Conservation (phyloP, 2,888 invertebrate species). For the Balanococcus diminutus region DNA sequence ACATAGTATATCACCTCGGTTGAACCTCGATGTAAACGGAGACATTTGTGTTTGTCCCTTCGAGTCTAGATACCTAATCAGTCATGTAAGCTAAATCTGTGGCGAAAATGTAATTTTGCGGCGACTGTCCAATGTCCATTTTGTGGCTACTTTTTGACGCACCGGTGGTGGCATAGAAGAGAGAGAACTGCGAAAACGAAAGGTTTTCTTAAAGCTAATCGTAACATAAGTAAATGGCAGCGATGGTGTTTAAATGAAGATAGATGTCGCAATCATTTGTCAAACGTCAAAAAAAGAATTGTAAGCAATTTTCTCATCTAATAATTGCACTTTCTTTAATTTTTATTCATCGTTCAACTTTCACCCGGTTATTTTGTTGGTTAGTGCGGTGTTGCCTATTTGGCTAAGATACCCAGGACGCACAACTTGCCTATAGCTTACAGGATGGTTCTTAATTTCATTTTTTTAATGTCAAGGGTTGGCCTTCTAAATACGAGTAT, state of each 20-base stretch:
- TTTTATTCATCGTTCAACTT: slow-evolving; percentile 21
- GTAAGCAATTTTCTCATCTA: slow-evolving; percentile 15
- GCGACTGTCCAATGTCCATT: neutral
- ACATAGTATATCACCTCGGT: neutral
- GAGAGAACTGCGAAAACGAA: neutral
- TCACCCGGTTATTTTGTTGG: neutral
- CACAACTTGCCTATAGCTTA: too few relatives aligned
- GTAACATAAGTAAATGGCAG: slow-evolving; percentile 13
- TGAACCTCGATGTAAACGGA: neutral
- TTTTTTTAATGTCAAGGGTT: too few relatives aligned
- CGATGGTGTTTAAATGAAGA: slow-evolving; percentile 47
- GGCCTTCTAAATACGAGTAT: too few relatives aligned
- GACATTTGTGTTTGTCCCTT: neutral
- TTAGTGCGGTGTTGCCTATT: too few relatives aligned
- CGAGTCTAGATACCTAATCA: neutral
- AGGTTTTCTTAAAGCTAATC: slow-evolving; percentile 16
- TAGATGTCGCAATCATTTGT: slow-evolving; percentile 45
- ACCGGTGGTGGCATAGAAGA: neutral
- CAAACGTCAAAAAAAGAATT: slow-evolving; percentile 48
- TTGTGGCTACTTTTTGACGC: neutral
- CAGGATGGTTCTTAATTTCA: too few relatives aligned
- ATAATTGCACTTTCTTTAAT: slow-evolving; percentile 35
- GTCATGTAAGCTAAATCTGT: neutral
- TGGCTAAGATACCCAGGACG: too few relatives aligned
- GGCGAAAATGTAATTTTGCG: neutral